Evolutionary conservation across 2,797 vertebrate genomes (phyloP), one percentile per base, ranked within the genome.

Genomic region (Gila robusta): DNA sequence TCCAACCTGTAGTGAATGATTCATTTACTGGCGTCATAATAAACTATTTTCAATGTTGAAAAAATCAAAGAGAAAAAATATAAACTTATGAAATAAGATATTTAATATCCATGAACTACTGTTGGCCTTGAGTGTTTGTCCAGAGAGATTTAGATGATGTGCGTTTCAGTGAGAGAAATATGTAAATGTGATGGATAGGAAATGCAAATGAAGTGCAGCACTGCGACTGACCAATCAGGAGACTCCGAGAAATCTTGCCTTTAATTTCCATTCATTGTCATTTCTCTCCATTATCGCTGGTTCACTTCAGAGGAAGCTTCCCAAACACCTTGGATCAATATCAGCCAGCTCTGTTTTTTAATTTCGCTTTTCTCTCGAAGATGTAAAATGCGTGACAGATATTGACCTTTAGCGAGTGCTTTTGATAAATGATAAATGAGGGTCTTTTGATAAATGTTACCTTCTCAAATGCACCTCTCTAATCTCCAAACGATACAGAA

Each of bases 351-450:
- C 71, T 64, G 39, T 39, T 79, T 47, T 54, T 72, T 49, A 62
- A 81, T 83, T 72, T 26, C 37, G 44, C 87, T 88, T 87, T 88
- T 83, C 67, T 89, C 67, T 80, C 69, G 71, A 76, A 47, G 56
- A 81, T 23, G 52, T n/a, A 32, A 82, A 86, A 85, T n/a, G 89
- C 85, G 56, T 89, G 87, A 91, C 87, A 87, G 83, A 89, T 89
- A 89, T 90, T 90, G 88, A 90, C 91, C 92, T 91, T 93, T 91
- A 79, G 74, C 70, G 59, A 90, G 82, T 85, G 89, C 85, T 86
- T 86, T 82, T 85, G 76, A 85, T 85, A 72, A 85, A 85, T 79
- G 69, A 85, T 89, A 88, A 91, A 91, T 89, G 90, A 88, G 82
- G 82, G 73, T 86, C 87, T 88, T 86, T 87, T 87, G 88, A 90